Percentiles rank a stretch among this genome's conserved stretches.
Conservation (phyloP, 2,113 vertebrate species). For the Oostethus manadensis region DNA sequence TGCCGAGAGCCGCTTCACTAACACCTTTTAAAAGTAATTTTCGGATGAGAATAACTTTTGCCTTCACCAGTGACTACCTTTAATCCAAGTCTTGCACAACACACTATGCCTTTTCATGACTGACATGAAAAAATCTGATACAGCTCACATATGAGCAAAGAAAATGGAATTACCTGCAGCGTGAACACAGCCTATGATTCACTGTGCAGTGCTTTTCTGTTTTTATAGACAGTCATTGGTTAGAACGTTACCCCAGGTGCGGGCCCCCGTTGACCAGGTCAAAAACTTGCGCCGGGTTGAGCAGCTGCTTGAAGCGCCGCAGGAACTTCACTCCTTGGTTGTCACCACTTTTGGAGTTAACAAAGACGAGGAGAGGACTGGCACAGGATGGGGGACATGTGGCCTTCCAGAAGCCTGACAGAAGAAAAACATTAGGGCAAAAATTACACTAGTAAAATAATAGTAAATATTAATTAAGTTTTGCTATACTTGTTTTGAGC, state of each 20-base stretch:
- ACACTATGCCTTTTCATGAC: no score
- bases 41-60: no score
- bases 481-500: neutral
- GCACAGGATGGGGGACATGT: conserved; percentile 95
- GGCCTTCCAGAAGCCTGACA: conserved; percentile 96
- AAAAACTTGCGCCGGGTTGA: conserved; percentile 98
- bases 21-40: no score
- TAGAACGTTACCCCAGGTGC: conserved; percentile 81
- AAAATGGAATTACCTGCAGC: no score
- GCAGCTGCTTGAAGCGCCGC: conserved; percentile 95
- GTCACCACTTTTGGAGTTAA: conserved; percentile 98
- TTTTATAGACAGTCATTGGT: neutral
- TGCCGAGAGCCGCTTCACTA: no score
- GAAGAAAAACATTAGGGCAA: neutral
- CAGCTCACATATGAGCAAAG: no score
- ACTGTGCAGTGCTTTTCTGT: neutral
- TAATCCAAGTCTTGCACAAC: no score
- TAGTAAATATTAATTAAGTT: neutral
- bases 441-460: neutral
- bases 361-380: conserved; percentile 95
- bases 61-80: no score
- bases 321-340: conserved; percentile 99
- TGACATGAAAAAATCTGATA: no score
- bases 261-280: conserved; percentile 98
- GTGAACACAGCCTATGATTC: no score